A percentile compares a stretch with the other conserved stretches of the same genome.
Evolutionary conservation across 2,113 vertebrate genomes (phyloP).

Genomic region (Capreolus pygargus): DNA sequence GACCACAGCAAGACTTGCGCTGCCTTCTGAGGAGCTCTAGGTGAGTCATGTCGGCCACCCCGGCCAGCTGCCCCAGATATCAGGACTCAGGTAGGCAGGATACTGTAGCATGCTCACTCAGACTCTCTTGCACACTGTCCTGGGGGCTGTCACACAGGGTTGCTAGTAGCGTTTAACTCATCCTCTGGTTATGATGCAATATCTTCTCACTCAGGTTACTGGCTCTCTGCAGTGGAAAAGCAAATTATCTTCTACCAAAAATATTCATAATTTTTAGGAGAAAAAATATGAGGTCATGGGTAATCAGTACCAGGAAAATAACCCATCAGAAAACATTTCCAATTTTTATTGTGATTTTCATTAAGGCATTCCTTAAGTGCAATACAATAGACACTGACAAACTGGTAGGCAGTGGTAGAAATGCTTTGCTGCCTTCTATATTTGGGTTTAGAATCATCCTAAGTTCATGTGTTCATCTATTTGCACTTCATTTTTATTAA

Average conservation of each 20-base stretch:
- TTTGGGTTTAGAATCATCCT: background rate
- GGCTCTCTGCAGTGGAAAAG: background rate
- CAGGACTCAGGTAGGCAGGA: no score
- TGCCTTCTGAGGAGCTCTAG: background rate
- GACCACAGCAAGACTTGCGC: background rate
- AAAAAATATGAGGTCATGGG: background rate
- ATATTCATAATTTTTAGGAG: background rate
- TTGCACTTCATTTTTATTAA: background rate
- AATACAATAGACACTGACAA: background rate
- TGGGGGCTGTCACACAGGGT: accelerated
- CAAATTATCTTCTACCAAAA: background rate
- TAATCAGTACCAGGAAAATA: background rate
- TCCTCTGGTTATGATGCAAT: background rate
- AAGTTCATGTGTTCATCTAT: background rate
- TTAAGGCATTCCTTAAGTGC: background rate
- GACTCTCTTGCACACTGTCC: background rate
- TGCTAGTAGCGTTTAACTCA: background rate
- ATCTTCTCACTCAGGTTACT: background rate
- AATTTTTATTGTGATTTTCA: background rate
- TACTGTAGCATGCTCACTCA: background rate
- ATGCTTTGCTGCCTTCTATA: background rate
- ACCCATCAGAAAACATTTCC: background rate
- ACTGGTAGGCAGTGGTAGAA: background rate
- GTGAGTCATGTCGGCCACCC: background rate
- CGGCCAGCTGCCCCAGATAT: background rate